These are phyloP conservation scores for Sceloporus undulatus DNA, from an alignment of 2,113 vertebrate genomes.

Conservation along the genomic window DNA sequence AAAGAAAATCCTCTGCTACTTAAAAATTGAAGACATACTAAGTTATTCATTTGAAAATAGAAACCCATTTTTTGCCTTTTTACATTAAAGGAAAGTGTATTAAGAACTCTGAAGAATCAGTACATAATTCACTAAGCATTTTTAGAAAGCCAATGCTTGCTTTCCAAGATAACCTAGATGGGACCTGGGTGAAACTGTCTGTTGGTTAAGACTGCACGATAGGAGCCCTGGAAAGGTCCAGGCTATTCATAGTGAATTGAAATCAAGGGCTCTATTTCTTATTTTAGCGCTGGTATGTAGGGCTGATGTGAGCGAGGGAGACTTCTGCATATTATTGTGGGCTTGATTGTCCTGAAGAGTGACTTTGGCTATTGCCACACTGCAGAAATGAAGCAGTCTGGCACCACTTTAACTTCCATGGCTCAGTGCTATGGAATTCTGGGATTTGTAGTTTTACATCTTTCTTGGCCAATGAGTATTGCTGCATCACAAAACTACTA, in stretches of 20 bases:
- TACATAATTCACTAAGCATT: background rate
- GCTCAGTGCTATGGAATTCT: no score
- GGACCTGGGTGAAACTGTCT: background rate
- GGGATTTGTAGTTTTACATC: no score
- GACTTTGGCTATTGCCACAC: no score
- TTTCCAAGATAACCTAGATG: background rate
- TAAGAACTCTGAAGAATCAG: background rate
- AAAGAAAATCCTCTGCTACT: constrained; percentile 53
- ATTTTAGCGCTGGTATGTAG: background rate
- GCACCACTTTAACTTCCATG: no score
- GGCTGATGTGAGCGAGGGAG: no score
- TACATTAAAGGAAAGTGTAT: constrained; percentile 6
- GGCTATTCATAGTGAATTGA: accelerated
- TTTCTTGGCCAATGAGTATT: no score
- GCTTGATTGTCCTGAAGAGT: no score
- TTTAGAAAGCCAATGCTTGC: background rate
- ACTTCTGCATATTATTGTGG: no score
- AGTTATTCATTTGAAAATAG: constrained; percentile 48
- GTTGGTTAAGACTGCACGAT: accelerated
- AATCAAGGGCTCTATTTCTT: background rate
- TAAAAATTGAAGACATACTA: constrained; percentile 56
- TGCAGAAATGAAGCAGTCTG: no score
- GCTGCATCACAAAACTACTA: no score
- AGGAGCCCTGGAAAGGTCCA: background rate
- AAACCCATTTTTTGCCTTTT: constrained; percentile 7